phyloP scores from a whole-genome alignment of 2,888 invertebrate genomes.

The Synanthedon vespiformis region DNA sequence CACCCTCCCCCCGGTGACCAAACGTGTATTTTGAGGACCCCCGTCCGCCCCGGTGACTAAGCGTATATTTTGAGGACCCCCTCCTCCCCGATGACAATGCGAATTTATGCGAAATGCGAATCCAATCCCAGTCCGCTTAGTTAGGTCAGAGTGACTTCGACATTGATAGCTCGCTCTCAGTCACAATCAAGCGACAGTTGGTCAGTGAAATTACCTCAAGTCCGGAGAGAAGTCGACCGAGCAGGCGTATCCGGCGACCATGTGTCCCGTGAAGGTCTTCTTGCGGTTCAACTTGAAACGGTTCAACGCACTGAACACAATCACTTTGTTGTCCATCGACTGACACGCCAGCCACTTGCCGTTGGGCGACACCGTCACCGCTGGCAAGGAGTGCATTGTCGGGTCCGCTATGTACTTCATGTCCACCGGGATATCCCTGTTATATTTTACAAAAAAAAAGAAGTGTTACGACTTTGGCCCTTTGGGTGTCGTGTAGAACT shows the following conservation, averaged over 20 bases:
- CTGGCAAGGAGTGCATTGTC: slow-evolving; percentile 98
- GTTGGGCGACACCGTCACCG: slow-evolving; percentile 94
- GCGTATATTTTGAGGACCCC: too few species aligned
- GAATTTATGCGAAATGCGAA: too few species aligned
- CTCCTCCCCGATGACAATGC: too few species aligned
- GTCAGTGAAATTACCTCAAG: slow-evolving; percentile 80
- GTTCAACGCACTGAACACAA: slow-evolving; percentile 97
- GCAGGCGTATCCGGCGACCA: slow-evolving; percentile 99
- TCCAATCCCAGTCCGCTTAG: too few species aligned
- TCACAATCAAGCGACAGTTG: too few species aligned
- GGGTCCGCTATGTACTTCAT: slow-evolving; percentile 99
- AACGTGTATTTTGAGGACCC: too few species aligned
- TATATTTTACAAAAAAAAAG: background rate
- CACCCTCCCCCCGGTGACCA: too few species aligned
- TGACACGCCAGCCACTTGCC: slow-evolving; percentile 99
- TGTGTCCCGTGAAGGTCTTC: slow-evolving; percentile 97
- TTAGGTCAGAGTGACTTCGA: too few species aligned
- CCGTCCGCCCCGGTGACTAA: too few species aligned
- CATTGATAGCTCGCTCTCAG: too few species aligned
- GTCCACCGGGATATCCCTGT: slow-evolving; percentile 92
- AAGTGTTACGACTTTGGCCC: too few species aligned
- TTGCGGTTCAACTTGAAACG: slow-evolving; percentile 98
- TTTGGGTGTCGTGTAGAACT: too few species aligned
- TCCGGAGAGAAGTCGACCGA: slow-evolving; percentile 97
- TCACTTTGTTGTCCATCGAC: slow-evolving; percentile 98